These are phyloP conservation scores for Stegana nigrithorax DNA, from an alignment of 2,888 invertebrate species.

Conservation along the genomic window DNA sequence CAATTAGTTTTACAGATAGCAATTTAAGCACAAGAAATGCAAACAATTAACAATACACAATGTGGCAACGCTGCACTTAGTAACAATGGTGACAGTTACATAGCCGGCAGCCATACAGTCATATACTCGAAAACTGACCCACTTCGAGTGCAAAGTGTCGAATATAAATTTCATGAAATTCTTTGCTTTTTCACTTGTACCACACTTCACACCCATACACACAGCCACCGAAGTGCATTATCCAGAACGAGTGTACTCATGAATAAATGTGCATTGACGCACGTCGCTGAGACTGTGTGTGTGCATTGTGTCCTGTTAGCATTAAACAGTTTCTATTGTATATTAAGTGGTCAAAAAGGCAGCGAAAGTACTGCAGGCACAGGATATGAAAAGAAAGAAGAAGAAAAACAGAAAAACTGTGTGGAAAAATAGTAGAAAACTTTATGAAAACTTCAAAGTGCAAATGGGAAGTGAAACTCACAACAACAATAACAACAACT, in stretches of 20 bases:
- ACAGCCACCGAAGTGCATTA: neutral
- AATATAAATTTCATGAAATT: conserved; percentile 51
- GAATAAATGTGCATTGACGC: no score
- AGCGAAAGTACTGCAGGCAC: conserved; percentile 14
- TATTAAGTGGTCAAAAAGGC: conserved; percentile 55
- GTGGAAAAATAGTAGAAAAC: neutral
- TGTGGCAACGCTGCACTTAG: conserved; percentile 2
- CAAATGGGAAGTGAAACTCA: neutral
- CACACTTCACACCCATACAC: neutral
- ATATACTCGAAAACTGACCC: conserved; percentile 38
- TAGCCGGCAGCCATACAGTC: neutral
- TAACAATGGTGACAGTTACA: conserved; percentile 26
- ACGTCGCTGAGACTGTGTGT: neutral
- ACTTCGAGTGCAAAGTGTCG: conserved; percentile 42
- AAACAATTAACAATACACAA: conserved; percentile 11
- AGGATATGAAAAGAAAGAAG: neutral
- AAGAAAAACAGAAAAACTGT: neutral
- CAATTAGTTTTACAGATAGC: no score
- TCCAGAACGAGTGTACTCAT: no score
- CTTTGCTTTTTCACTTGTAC: conserved; percentile 26
- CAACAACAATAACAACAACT: no score
- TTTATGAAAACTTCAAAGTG: neutral
- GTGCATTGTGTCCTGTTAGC: conserved; percentile 49
- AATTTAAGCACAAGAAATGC: no score
- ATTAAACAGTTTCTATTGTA: conserved; percentile 58